Evolutionary conservation across 2,113 vertebrate genomes (phyloP).

Genomic region (Parus major): DNA sequence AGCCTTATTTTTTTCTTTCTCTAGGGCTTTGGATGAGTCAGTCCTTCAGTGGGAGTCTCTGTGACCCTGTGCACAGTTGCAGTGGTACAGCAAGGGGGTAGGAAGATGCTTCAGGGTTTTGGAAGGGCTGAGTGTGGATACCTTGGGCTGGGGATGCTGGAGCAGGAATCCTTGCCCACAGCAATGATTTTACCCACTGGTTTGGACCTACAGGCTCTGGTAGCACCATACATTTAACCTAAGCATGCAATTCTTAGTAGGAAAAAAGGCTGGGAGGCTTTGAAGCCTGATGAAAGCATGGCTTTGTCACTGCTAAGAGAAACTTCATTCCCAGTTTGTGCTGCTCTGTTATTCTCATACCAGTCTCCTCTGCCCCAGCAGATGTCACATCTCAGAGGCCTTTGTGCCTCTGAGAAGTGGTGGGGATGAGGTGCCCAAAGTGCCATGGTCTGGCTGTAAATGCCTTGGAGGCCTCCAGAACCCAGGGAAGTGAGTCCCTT

Average conservation of each 20-base stretch:
- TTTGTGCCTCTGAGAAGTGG: no score
- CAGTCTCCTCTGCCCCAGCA: background rate
- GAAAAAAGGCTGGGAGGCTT: background rate
- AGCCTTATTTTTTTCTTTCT: background rate
- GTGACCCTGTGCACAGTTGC: background rate
- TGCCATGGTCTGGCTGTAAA: background rate
- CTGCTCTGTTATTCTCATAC: background rate
- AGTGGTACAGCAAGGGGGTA: background rate
- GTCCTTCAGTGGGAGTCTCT: background rate
- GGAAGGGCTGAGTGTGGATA: background rate
- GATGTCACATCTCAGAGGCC: background rate
- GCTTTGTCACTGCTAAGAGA: background rate
- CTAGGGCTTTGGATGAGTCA: background rate
- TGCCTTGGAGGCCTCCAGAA: background rate
- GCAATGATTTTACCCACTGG: background rate
- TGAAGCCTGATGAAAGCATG: background rate
- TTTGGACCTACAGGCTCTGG: background rate
- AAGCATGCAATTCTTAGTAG: background rate
- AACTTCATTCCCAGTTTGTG: background rate
- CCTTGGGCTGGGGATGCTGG: background rate
- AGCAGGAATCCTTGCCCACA: background rate
- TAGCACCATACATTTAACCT: background rate
- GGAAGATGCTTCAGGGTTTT: background rate
- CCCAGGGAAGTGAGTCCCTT: accelerated
- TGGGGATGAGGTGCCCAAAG: background rate